Evolutionary conservation across 2,113 vertebrate species (phyloP).

Genomic region (Malurus alboscapulatus): DNA sequence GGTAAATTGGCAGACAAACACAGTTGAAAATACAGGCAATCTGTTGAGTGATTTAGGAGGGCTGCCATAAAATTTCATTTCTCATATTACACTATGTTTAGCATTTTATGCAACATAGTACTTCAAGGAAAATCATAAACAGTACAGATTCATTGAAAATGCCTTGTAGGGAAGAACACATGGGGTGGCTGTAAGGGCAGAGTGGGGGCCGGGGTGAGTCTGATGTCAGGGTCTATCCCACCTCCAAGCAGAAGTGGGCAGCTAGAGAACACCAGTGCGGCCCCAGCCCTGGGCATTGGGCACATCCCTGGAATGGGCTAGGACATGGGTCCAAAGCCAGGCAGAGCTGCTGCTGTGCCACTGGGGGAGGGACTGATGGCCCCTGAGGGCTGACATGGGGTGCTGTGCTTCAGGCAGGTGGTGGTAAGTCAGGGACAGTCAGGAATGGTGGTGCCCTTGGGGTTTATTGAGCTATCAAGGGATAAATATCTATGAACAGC

Average conservation of each 20-base stretch:
- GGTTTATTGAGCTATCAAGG: not conserved
- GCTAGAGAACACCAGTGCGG: not conserved
- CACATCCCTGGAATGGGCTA: not conserved
- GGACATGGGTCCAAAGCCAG: rapidly evolving
- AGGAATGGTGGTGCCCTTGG: not conserved
- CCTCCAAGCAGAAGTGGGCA: not conserved
- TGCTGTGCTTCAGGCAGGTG: not conserved
- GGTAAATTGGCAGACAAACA: slow-evolving; percentile 63
- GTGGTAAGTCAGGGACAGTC: not conserved
- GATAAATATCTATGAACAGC: not conserved
- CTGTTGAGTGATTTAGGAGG: slow-evolving; percentile 53
- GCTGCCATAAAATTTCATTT: slow-evolving; percentile 55
- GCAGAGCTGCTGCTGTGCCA: rapidly evolving
- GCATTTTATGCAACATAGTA: slow-evolving; percentile 32
- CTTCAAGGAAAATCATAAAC: slow-evolving; percentile 4
- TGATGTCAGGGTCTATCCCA: rapidly evolving
- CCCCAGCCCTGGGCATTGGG: rapidly evolving
- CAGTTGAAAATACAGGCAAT: slow-evolving; percentile 64
- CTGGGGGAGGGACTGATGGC: rapidly evolving
- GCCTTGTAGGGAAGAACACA: not conserved
- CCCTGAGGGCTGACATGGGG: rapidly evolving
- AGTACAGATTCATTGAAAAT: not conserved
- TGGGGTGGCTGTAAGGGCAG: rapidly evolving
- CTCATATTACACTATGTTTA: slow-evolving; percentile 40
- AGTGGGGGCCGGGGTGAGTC: rapidly evolving